phyloP scores from a whole-genome alignment of 2,113 vertebrate species.

The Grus americana region DNA sequence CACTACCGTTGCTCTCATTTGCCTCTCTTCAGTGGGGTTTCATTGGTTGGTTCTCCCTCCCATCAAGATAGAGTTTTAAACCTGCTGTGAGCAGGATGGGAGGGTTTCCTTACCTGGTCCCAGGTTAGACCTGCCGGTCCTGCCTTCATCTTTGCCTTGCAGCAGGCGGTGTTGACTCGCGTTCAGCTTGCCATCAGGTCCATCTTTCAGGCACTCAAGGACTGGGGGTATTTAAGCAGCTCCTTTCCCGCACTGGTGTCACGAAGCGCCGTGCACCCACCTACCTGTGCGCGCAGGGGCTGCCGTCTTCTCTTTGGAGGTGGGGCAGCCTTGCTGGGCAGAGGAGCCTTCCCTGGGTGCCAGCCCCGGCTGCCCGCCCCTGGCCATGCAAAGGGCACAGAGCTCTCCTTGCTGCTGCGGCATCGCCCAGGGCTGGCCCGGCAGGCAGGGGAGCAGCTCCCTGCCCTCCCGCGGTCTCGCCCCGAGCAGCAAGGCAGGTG shows the following conservation, averaged over 20 bases:
- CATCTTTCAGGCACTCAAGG: not conserved
- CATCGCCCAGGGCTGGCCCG: not conserved
- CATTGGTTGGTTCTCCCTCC: not conserved
- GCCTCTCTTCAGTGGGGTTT: not conserved
- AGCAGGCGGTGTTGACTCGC: rapidly evolving
- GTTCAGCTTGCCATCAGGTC: not conserved
- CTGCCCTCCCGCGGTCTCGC: not conserved
- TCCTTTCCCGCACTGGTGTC: not conserved
- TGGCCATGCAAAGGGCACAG: no score
- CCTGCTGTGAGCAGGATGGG: not conserved
- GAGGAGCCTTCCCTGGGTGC: not conserved
- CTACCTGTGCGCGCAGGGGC: not conserved
- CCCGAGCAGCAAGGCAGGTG: not conserved
- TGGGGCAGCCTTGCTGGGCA: not conserved
- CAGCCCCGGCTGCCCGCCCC: not conserved
- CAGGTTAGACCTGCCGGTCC: not conserved
- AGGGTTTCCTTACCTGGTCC: not conserved
- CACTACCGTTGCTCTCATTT: not conserved
- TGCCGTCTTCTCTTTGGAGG: not conserved
- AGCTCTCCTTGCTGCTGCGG: not conserved
- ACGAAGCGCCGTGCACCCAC: rapidly evolving
- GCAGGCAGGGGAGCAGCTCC: not conserved
- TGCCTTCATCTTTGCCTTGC: not conserved
- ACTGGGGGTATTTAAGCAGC: not conserved
- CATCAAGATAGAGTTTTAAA: not conserved